phyloP scores from a whole-genome alignment of 2,113 vertebrate genomes.

The Theristicus caerulescens region DNA sequence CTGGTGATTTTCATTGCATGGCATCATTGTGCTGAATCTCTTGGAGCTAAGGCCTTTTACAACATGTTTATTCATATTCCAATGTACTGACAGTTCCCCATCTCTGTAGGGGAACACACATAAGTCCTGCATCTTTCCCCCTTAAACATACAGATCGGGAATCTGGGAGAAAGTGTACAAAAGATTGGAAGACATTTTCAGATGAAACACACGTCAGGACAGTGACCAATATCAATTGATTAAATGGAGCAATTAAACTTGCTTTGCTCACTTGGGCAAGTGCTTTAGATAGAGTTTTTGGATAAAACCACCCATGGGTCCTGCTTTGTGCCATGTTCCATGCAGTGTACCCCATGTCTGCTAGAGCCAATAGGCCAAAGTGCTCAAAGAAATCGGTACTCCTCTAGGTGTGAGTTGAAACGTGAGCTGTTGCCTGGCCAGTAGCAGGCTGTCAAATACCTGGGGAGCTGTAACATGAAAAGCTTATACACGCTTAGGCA shows the following conservation, averaged over 20 bases:
- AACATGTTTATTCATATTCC: background rate
- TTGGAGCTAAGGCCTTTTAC: background rate
- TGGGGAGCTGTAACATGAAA: background rate
- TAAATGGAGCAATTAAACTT: background rate
- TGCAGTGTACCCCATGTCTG: background rate
- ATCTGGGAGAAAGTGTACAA: background rate
- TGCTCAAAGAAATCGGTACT: background rate
- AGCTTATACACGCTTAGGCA: background rate
- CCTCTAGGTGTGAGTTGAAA: background rate
- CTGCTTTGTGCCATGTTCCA: background rate
- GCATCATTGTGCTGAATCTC: background rate
- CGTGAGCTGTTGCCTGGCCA: background rate
- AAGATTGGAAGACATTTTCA: background rate
- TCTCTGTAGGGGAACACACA: background rate
- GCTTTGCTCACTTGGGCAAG: background rate
- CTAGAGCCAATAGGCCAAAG: background rate
- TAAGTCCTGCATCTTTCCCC: background rate
- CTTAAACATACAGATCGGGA: background rate
- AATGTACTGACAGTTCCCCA: background rate
- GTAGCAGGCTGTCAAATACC: background rate
- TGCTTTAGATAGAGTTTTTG: background rate
- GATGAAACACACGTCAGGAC: background rate
- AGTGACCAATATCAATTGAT: background rate
- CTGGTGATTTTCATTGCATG: background rate
- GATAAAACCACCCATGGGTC: rapidly evolving